Conservation (phyloP, 2,888 invertebrate genomes). For the Drosophila lutescens region DNA sequence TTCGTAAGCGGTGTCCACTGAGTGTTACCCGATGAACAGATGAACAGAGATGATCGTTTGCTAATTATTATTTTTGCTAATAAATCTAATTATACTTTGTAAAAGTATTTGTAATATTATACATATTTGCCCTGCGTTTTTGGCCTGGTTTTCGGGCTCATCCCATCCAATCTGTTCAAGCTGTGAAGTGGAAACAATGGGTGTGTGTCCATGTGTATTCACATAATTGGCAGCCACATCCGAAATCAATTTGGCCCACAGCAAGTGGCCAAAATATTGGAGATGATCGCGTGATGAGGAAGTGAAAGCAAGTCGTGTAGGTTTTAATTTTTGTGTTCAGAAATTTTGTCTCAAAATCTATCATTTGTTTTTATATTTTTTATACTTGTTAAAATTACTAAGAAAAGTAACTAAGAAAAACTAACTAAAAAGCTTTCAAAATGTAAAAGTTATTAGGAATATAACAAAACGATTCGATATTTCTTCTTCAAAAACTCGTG, state of each 20-base stretch:
- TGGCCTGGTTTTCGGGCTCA: not conserved
- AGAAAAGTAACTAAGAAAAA: too few relatives aligned
- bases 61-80: constrained; percentile 38
- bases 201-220: not conserved
- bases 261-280: not conserved
- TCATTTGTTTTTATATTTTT: too few relatives aligned
- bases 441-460: too few relatives aligned
- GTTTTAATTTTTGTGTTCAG: not conserved
- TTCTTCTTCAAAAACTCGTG: not conserved
- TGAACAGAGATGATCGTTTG: constrained; percentile 14
- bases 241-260: constrained; percentile 18
- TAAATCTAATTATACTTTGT: constrained; percentile 44
- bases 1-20: constrained; percentile 33
- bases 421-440: not conserved
- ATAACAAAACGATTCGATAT: too few relatives aligned
- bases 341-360: too few relatives aligned
- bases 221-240: constrained; percentile 13
- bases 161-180: not conserved
- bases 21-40: constrained; percentile 20
- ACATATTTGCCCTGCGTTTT: not conserved
- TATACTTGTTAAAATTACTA: too few relatives aligned
- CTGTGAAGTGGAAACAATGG: constrained; percentile 10
- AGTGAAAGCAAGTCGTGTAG: constrained; percentile 2
- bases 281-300: constrained; percentile 4
- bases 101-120: constrained; percentile 37